These are phyloP conservation scores for Ectropis crepuscularia DNA, from an alignment of 2,888 invertebrate species.

Conservation along the genomic window DNA sequence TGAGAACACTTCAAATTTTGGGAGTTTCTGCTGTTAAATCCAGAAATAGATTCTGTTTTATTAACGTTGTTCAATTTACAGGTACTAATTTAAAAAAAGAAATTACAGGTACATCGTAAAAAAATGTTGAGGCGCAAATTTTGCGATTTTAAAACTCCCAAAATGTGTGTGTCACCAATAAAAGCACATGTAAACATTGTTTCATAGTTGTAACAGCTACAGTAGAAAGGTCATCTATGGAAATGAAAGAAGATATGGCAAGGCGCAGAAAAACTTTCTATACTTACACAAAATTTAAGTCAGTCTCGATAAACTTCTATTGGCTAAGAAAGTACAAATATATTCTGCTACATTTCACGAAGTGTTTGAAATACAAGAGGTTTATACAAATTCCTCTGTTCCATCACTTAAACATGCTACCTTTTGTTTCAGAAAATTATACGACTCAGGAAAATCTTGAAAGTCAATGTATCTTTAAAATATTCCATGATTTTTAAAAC, in stretches of 20 bases:
- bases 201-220: conserved; percentile 24
- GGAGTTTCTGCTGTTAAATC: conserved; percentile 33
- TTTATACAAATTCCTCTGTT: conserved; percentile 34
- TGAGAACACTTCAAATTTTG: conserved; percentile 22
- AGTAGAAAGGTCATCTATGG: conserved; percentile 23
- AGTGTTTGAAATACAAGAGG: conserved; percentile 20
- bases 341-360: conserved; percentile 36
- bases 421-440: conserved; percentile 32
- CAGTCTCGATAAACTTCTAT: conserved; percentile 19
- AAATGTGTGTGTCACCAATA: conserved; percentile 42
- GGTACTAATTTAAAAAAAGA: not conserved
- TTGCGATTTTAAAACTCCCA: conserved; percentile 49
- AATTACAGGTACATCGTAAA: not conserved
- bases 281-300: conserved; percentile 21
- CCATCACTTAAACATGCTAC: conserved; percentile 56
- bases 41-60: not conserved
- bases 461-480: not conserved
- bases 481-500: conserved; percentile 12
- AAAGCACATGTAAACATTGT: conserved; percentile 49
- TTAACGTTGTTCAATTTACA: too few relatives aligned
- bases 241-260: conserved; percentile 28
- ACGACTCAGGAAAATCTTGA: too few relatives aligned
- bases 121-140: not conserved
- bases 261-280: conserved; percentile 25
- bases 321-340: not conserved